phyloP scores from a whole-genome alignment of 2,113 vertebrate species.

The Gnathonemus echidnorhynchus region DNA sequence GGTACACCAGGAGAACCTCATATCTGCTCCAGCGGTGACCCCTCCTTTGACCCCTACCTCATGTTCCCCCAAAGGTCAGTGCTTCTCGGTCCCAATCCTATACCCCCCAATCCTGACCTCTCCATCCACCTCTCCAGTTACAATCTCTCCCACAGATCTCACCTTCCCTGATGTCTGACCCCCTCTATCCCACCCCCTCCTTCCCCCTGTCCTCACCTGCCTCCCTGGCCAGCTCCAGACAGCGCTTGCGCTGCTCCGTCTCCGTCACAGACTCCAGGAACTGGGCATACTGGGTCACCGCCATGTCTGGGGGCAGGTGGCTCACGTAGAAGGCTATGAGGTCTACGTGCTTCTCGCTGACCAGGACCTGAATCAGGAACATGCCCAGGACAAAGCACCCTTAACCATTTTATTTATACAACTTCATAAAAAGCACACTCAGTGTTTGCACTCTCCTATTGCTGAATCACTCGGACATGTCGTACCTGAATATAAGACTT shows the following conservation, averaged over 20 bases:
- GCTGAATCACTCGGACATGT: not conserved
- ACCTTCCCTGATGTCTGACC: not conserved
- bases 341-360: conserved; percentile 74
- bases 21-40: not conserved
- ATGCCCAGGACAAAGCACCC: not conserved
- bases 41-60: not conserved
- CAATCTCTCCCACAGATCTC: not conserved
- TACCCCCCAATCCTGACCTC: not conserved
- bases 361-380: conserved; percentile 58
- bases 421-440: not conserved
- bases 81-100: not conserved
- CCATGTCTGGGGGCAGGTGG: conserved; percentile 75
- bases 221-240: conserved; percentile 78
- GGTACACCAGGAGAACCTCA: not conserved
- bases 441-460: not conserved
- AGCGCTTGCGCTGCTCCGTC: conserved; percentile 72
- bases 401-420: not conserved
- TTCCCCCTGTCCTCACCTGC: conserved; percentile 60
- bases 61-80: not conserved
- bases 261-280: conserved; percentile 86
- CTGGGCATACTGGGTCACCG: conserved; percentile 74
- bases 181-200: not conserved
- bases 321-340: conserved; percentile 89
- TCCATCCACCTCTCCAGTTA: not conserved
- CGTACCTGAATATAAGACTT: conserved; percentile 67